Base-by-base conservation (phyloP, 2,888 invertebrate genomes). In the Pseudoips prasinana region DNA sequence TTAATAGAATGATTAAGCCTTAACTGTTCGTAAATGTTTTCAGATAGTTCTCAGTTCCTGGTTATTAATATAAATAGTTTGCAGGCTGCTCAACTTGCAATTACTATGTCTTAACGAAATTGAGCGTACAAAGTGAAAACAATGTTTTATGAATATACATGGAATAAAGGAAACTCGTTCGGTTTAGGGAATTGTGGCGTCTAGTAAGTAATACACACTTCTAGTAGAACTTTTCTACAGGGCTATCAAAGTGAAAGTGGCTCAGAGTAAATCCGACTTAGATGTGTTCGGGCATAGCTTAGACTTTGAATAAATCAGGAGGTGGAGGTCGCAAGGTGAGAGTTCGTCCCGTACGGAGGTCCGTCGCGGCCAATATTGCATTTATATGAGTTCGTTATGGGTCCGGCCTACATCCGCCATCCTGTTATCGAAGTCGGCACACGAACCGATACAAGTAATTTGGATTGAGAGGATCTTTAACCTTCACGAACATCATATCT, bases 371-470 rank as follows among this genome's bases (percentile, higher is more conserved):
- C 68, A 57, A 71, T 73, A 69, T 61, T 70, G 72, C 68, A 76
- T 75, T 74, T 77, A 74, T 69, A 76, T 71, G 69, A 70, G 66
- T 72, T 73, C 66, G 70, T 75, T 74, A 71, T 49, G 58, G 46
- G 50, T 46, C 48, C 56, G 44, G 48, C 49, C 48, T 39, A 49
- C 51, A 55, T 45, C 61, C 52, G 37, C 47, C 44, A 59, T 59
- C 52, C 58, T 45, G 56, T 64, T 72, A 68, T 72, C 60, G 60
- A 62, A 59, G 51, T 49, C 26, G 39, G 43, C 29, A 48, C 52
- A 53, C 51, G 33, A 28, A 14, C 14, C 41, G 40, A 50, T 52
- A 61, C 54, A 51, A 54, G 60, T 59, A 60, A 67, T 67, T 67
- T 60, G 52, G 56, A 54, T 63, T 66, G 59, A 56, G 45, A 52